Evolutionary conservation across 2,113 vertebrate genomes (phyloP).

Genomic region (Oncorhynchus gorbuscha): DNA sequence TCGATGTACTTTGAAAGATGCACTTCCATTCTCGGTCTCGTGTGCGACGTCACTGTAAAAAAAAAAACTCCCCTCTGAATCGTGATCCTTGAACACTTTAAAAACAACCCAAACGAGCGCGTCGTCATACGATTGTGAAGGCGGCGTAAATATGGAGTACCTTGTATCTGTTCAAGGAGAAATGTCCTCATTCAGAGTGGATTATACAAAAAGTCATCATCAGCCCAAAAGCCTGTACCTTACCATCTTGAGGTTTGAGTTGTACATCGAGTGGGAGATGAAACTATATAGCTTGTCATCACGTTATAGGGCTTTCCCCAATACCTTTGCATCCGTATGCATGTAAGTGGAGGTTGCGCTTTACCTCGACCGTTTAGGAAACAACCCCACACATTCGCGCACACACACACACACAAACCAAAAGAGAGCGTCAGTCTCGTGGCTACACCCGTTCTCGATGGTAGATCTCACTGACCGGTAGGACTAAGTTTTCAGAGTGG

Average conservation of each 20-base stretch:
- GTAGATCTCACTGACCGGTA: slow-evolving; percentile 54
- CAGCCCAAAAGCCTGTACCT: slow-evolving; percentile 44
- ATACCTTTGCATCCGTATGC: slow-evolving; percentile 21
- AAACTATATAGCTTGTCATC: slow-evolving; percentile 9
- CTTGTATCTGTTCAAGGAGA: slow-evolving; percentile 54
- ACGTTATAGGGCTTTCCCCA: slow-evolving; percentile 6
- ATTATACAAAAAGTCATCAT: slow-evolving; percentile 40
- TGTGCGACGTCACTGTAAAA: background rate
- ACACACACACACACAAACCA: background rate
- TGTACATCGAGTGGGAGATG: slow-evolving; percentile 9
- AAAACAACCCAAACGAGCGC: slow-evolving; percentile 17
- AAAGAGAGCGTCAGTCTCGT: slow-evolving; percentile 25
- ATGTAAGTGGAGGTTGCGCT: slow-evolving; percentile 47
- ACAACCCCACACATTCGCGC: background rate
- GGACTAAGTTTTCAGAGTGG: slow-evolving; percentile 62
- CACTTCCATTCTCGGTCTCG: background rate
- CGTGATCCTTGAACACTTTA: slow-evolving; percentile 7
- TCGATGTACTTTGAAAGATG: background rate
- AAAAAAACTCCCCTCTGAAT: slow-evolving; percentile 4
- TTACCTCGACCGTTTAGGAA: slow-evolving; percentile 13
- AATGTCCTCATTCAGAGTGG: slow-evolving; percentile 35
- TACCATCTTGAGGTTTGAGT: background rate
- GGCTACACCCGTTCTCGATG: slow-evolving; percentile 8
- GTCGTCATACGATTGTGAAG: slow-evolving; percentile 53
- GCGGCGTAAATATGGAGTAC: slow-evolving; percentile 60